Evolutionary conservation across 1,140 invertebrate species (phyloP).

Genomic region (Arctopsyche grandis): DNA sequence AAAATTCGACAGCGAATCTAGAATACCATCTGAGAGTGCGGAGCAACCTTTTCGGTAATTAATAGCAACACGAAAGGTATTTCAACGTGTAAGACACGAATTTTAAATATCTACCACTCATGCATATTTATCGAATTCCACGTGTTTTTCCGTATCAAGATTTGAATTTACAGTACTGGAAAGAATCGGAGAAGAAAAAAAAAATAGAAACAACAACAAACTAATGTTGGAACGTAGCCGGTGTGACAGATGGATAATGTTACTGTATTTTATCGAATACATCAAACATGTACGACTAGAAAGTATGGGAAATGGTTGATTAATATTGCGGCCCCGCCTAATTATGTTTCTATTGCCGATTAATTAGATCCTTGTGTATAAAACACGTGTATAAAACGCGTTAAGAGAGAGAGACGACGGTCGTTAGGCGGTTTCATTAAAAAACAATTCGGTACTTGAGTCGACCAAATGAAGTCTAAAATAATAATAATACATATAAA

Average conservation of each 20-base stretch:
- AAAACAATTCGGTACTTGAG: constrained; percentile 11
- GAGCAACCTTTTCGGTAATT: constrained; percentile 28
- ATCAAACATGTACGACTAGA: constrained; percentile 2
- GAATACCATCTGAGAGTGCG: constrained; percentile 11
- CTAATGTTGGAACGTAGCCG: neutral
- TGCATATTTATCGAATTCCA: constrained; percentile 26
- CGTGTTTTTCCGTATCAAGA: constrained; percentile 13
- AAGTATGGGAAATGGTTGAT: neutral
- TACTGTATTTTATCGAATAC: constrained; percentile 15
- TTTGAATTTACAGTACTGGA: constrained; percentile 19
- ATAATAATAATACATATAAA: neutral
- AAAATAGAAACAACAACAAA: neutral
- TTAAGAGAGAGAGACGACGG: neutral
- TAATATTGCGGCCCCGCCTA: neutral
- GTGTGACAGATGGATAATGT: constrained; percentile 6
- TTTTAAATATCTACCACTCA: constrained; percentile 28
- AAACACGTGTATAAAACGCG: neutral
- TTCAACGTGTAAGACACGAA: constrained; percentile 30
- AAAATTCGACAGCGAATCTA: constrained; percentile 7
- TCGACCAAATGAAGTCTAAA: constrained; percentile 9
- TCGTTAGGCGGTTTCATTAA: constrained; percentile 18
- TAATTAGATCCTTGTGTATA: neutral
- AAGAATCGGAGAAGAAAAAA: constrained; percentile 3
- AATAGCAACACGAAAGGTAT: constrained; percentile 25
- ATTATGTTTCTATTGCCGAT: constrained; percentile 12